Evolutionary conservation across 30 jellyfish, hydroid and myxozoan species (phyloP), one percentile per base, ranked within the genome.

Genomic region (Chironex yamaguchii): DNA sequence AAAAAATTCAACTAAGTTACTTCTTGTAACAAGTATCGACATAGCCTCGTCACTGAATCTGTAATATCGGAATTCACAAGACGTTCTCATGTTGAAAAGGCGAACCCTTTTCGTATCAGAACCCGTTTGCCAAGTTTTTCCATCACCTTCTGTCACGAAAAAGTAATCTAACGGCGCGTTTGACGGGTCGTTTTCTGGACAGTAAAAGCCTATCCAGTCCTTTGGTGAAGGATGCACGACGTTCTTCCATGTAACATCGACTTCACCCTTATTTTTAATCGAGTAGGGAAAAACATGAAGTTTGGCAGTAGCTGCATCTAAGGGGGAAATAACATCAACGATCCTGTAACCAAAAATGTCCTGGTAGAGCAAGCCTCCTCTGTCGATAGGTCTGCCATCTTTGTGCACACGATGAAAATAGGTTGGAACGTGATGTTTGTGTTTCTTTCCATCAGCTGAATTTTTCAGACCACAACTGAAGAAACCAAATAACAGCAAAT

Each of bases 181-280:
- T 29, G 90, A 71, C 22, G 58, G 79, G 17, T 85, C 97, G 36
- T 62, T 52, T 13, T 65, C 29, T 9, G 97, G 99, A 42, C 99
- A 96, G 53, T 87, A 69, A 11, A 96, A 62, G 0, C 97, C 98
- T 21, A 96, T 88, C 96, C 93, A 91, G 88, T 96, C 99, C 66
- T 86, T 90, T 36, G 48, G 81, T 27, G 79, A 62, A 3, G 99
- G 96, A 17, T 81, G 62, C 17, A 67, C 11, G 6, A 89, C 88
- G 0, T 92, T 87, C 36, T 54, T 24, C 99, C 99, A 96, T 1
- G 67, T 33, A 12, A 96, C 97, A 0, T 89, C 58, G 4, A 96
- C 97, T 17, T 20, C 58, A 3, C 96, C 97, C 23, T 96, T 96
- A 81, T 96, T 96, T 71, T 91, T 88, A 30, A 91, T 85, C 36